phyloP scores from a whole-genome alignment of 2,888 invertebrate genomes.

The Caenorhabditis plicata region DNA sequence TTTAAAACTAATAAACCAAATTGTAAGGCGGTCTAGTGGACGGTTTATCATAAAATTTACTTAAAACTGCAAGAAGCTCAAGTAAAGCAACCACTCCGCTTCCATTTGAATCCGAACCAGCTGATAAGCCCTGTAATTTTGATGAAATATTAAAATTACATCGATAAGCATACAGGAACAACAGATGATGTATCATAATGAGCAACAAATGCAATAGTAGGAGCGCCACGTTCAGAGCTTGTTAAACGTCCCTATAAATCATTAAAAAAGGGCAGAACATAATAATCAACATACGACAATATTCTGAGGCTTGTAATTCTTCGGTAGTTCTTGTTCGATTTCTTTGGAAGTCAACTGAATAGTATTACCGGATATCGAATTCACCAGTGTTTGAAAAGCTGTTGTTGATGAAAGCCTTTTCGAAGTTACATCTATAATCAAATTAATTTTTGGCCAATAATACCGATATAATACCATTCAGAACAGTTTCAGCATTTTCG shows the following conservation, averaged over 20 bases:
- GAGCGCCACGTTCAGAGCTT: constrained; percentile 69
- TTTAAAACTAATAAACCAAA: constrained; percentile 12
- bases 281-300: constrained; percentile 10
- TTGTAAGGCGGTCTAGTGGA: constrained; percentile 55
- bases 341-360: constrained; percentile 45
- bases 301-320: constrained; percentile 15
- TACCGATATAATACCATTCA: constrained; percentile 13
- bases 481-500: constrained; percentile 27
- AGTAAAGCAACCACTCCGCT: constrained; percentile 85
- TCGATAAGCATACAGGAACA: constrained; percentile 88
- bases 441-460: too few species aligned
- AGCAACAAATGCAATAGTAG: constrained; percentile 86
- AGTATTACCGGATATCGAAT: constrained; percentile 57
- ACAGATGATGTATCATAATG: constrained; percentile 89
- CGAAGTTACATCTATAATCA: too few species aligned
- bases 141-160: too few species aligned
- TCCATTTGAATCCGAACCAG: constrained; percentile 27
- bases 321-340: constrained; percentile 5
- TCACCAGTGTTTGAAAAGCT: constrained; percentile 52
- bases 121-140: too few species aligned
- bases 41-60: constrained; percentile 54
- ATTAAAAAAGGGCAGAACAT: background rate
- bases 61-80: constrained; percentile 82
- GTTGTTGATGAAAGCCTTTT: too few species aligned
- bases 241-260: constrained; percentile 50